Conservation (phyloP, 2,797 vertebrate species). For the Podarcis lilfordi region DNA sequence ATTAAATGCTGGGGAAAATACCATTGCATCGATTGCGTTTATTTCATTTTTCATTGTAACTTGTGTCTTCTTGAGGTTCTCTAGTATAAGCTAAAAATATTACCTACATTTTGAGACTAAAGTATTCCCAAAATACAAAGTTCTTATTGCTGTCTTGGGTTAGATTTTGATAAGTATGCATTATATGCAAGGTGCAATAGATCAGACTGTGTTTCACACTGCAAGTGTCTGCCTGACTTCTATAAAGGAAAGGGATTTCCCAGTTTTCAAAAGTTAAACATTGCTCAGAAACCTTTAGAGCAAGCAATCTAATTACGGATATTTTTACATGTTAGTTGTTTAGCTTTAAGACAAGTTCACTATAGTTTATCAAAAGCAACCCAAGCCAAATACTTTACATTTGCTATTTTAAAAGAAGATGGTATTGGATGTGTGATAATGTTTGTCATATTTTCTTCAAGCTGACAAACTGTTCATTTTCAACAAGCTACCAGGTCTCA, state of each 20-base stretch:
- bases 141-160: neutral
- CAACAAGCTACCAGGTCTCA: neutral
- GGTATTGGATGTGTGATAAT: neutral
- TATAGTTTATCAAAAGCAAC: neutral
- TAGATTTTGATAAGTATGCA: constrained; percentile 17
- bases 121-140: constrained; percentile 39
- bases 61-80: constrained; percentile 51
- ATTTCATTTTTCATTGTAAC: constrained; percentile 66
- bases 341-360: neutral
- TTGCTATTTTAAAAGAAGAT: neutral
- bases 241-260: neutral
- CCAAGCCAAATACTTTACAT: constrained; percentile 24
- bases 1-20: constrained; percentile 71
- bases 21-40: constrained; percentile 76
- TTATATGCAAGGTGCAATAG: constrained; percentile 50
- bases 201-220: neutral
- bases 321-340: neutral
- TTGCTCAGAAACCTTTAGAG: neutral
- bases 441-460: constrained; percentile 15
- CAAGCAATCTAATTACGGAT: neutral
- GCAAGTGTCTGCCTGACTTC: neutral
- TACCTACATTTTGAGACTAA: constrained; percentile 26
- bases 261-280: neutral
- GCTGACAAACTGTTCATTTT: neutral
- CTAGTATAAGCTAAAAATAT: constrained; percentile 38